phyloP scores from a whole-genome alignment of 2,888 invertebrate species.

The Lasioglossum malachurum region DNA sequence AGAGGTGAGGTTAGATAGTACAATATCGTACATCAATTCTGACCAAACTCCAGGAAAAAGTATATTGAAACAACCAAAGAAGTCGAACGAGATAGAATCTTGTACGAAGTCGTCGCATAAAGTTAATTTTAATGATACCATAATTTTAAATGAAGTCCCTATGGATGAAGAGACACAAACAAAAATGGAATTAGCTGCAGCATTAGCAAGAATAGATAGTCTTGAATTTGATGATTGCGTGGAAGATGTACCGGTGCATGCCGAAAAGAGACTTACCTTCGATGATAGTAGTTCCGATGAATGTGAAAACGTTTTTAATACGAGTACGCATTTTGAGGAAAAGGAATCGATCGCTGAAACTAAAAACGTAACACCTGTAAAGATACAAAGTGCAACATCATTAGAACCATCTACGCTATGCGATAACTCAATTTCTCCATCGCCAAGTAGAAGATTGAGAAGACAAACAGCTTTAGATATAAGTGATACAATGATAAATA shows the following conservation, averaged over 20 bases:
- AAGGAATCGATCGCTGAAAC: not conserved
- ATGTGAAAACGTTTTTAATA: not conserved
- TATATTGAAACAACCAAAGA: constrained; percentile 76
- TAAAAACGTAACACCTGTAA: not conserved
- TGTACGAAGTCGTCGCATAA: constrained; percentile 71
- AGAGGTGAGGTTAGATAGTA: constrained; percentile 73
- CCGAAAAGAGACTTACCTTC: constrained; percentile 68
- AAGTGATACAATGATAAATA: not conserved
- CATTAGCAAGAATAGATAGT: constrained; percentile 68
- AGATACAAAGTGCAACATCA: not conserved
- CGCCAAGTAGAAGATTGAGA: constrained; percentile 16
- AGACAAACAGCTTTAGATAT: constrained; percentile 17
- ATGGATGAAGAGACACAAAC: constrained; percentile 58
- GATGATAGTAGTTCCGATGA: constrained; percentile 63
- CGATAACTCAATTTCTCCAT: not conserved
- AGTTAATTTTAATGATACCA: constrained; percentile 78
- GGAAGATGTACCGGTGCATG: constrained; percentile 26
- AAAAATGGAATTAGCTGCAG: constrained; percentile 57
- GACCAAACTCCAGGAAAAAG: constrained; percentile 79
- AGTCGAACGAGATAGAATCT: constrained; percentile 24
- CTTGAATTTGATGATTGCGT: constrained; percentile 54
- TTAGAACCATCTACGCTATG: not conserved
- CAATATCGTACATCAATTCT: constrained; percentile 78
- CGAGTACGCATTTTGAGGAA: not conserved
- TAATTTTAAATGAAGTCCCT: constrained; percentile 66